These are phyloP conservation scores for Ceratotherium simum DNA, from an alignment of 2,113 vertebrate genomes.

Conservation along the genomic window DNA sequence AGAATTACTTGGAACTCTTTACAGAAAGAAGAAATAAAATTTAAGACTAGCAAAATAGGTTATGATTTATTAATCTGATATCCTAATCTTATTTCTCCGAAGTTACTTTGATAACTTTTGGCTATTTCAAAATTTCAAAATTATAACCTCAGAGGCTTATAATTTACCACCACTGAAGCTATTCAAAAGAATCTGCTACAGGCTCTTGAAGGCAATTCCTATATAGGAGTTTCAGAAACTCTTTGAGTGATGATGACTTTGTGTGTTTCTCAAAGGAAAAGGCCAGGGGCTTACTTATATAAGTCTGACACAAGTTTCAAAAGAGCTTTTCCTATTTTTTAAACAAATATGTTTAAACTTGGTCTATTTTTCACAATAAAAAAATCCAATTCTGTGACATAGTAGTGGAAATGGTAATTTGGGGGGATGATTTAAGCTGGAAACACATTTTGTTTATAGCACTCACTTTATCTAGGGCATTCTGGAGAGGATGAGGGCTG, in stretches of 20 bases:
- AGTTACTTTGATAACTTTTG: not conserved
- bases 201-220: not conserved
- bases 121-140: conserved; percentile 34
- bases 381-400: conserved; percentile 7
- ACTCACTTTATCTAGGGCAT: conserved; percentile 9
- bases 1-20: not conserved
- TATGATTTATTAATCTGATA: not conserved
- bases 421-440: conserved; percentile 13
- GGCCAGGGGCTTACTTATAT: not conserved
- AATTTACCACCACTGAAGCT: not conserved
- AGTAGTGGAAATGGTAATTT: conserved; percentile 16
- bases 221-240: not conserved
- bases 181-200: not conserved
- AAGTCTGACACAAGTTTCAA: not conserved
- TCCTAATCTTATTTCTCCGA: conserved; percentile 16
- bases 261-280: not conserved
- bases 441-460: conserved; percentile 57
- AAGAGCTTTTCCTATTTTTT: not conserved
- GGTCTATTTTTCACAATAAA: not conserved
- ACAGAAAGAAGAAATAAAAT: conserved; percentile 22
- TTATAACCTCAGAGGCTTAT: not conserved
- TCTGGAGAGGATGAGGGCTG: conserved; percentile 16
- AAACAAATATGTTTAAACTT: not conserved
- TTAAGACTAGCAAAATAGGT: not conserved
- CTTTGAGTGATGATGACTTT: not conserved